Base-by-base conservation (phyloP, 2,113 vertebrate species). In the Seriola aureovittata region DNA sequence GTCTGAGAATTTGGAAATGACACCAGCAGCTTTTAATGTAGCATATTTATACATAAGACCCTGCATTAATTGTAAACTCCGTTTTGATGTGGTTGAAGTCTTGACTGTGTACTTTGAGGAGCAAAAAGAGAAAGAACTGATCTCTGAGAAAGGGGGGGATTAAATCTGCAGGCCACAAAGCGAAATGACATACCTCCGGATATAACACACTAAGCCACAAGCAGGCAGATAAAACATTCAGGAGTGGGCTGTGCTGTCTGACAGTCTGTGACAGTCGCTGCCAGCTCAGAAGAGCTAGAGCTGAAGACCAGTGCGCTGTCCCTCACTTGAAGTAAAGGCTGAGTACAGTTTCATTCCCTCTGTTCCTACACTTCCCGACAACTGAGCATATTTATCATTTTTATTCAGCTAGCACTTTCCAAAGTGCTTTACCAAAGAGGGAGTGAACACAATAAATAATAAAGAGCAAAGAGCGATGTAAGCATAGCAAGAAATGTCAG, bases 201-300 rank as follows among this genome's bases (percentile, higher is more conserved):
- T 80, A 67, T 71, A 83, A 83, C 68, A 87, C 67, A 48, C 46
- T 14, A 58, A 83, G 86, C 71, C 76, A 75, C 50, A 44, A 71
- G 70, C 65, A 63, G 68, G 52, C 42, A 62, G 88, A 87, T 92
- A 73, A 87, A 86, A 89, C 85, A 82, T 88, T 88, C 78, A 84
- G 75, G 64, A 83, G 81, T 69, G 75, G 71, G 67, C 60, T 59
- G 36, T 57, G 63, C 52, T 36, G 80, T 75, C 75, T 78, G 88
- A 85, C 88, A 86, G 63, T 66, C 50, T 44, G 68, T 80, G 80
- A 87, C 81, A 86, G 71, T 74, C 40, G 59, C 80, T 84, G 77
- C 58, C 78, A 82, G 77, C 70, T 78, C 50, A 68, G 66, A 81
- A 23, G 71, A 78, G 40, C 57, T 25, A 48, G 42, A 78, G 69